Evolutionary conservation across 2,797 vertebrate genomes (phyloP).

Genomic region (Gambelia wislizenii): DNA sequence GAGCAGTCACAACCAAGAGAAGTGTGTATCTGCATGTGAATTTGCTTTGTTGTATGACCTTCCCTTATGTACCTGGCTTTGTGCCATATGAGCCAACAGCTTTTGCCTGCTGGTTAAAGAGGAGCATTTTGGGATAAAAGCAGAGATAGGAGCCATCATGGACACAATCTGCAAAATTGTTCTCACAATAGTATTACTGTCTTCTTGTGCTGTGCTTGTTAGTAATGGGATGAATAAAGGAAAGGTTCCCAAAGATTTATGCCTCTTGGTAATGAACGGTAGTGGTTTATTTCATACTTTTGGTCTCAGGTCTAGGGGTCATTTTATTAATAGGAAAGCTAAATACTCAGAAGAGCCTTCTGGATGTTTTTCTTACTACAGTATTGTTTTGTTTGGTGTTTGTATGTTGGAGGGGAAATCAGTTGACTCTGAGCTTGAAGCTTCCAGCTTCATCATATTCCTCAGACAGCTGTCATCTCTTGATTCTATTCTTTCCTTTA

Average conservation of each 20-base stretch:
- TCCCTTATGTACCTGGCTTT: too few species aligned
- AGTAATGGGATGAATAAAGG: neutral
- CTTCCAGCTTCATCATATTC: neutral
- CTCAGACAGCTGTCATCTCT: neutral
- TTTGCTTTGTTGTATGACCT: too few species aligned
- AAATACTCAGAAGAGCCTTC: neutral
- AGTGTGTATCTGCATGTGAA: too few species aligned
- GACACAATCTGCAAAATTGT: neutral
- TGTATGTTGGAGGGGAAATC: neutral
- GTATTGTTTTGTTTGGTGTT: neutral
- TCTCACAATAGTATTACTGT: neutral
- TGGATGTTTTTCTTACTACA: neutral
- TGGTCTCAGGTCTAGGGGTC: neutral
- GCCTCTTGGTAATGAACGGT: neutral
- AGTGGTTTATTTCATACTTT: neutral
- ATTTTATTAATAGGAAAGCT: neutral
- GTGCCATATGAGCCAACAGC: neutral
- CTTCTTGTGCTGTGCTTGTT: neutral
- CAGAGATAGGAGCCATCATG: neutral
- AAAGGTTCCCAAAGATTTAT: too few species aligned
- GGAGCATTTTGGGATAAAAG: neutral
- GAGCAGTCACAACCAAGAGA: too few species aligned
- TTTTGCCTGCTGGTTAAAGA: neutral
- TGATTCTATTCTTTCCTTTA: slow-evolving; percentile 4
- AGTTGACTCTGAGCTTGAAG: neutral